A percentile compares a stretch with the other conserved stretches of the same genome.
Evolutionary conservation across 2,113 vertebrate species (phyloP).

Genomic region (Pica pica): DNA sequence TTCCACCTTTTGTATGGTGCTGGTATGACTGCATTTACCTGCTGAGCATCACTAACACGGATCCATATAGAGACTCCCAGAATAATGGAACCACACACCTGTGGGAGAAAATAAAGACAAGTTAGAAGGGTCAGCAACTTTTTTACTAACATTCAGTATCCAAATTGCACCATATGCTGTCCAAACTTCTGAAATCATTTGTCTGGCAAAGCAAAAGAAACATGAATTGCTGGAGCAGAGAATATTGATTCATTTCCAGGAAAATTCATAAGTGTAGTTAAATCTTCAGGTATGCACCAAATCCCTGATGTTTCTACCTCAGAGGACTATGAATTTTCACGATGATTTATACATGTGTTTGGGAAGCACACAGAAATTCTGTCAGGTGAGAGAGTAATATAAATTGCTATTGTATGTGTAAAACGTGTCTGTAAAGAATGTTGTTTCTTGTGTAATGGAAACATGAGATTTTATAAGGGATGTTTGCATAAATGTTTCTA

Average conservation of each 20-base stretch:
- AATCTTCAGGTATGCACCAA: constrained; percentile 19
- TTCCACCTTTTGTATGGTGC: background rate
- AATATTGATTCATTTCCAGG: background rate
- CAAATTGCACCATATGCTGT: background rate
- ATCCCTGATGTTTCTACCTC: background rate
- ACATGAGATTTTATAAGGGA: background rate
- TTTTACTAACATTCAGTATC: background rate
- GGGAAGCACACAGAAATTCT: background rate
- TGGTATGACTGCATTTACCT: constrained; percentile 58
- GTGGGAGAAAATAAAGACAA: background rate
- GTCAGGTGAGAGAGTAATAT: background rate
- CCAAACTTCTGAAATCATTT: constrained; percentile 23
- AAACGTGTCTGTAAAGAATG: background rate
- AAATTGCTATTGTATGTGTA: background rate
- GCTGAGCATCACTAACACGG: constrained; percentile 49
- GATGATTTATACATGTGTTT: constrained; percentile 27
- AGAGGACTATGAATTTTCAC: background rate
- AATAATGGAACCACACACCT: constrained; percentile 84
- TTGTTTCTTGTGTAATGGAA: background rate
- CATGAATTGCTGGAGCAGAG: background rate
- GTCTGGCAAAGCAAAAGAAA: constrained; percentile 10
- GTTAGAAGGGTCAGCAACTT: background rate
- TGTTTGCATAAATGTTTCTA: background rate
- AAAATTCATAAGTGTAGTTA: constrained; percentile 7
- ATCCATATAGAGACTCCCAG: constrained; percentile 83